Evolutionary conservation across 1,140 invertebrate genomes (phyloP).

Genomic region (Oppia nitens): DNA sequence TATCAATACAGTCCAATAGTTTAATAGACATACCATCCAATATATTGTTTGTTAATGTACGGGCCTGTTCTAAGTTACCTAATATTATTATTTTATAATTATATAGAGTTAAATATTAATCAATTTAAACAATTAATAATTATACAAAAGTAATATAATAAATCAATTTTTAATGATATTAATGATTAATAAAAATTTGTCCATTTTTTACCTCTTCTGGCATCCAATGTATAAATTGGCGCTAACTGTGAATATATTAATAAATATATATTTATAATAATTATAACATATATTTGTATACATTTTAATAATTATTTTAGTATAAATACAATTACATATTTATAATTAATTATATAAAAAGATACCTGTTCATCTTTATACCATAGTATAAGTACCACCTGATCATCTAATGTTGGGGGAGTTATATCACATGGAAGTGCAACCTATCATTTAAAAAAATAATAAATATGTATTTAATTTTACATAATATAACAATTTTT

Average conservation of each 20-base stretch:
- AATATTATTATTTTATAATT: not conserved
- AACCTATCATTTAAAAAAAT: conserved; percentile 32
- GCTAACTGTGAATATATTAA: conserved; percentile 15
- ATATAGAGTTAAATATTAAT: no score
- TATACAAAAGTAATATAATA: no score
- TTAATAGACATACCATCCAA: conserved; percentile 23
- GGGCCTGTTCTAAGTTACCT: conserved; percentile 20
- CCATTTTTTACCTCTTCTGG: conserved; percentile 21
- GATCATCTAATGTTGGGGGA: conserved; percentile 49
- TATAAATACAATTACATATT: not conserved
- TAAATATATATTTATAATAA: conserved; percentile 1
- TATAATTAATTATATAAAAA: not conserved
- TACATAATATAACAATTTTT: not conserved
- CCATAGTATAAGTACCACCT: conserved; percentile 79
- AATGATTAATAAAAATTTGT: no score
- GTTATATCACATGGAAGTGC: conserved; percentile 69
- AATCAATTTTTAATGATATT: no score
- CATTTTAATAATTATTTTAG: conserved; percentile 5
- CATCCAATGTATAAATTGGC: conserved; percentile 24
- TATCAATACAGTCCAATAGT: no score
- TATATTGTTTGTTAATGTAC: conserved; percentile 14
- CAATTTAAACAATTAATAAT: no score
- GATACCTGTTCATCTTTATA: conserved; percentile 51
- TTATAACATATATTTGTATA: not conserved
- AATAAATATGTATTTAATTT: not conserved